phyloP scores from a whole-genome alignment of 2,797 vertebrate species.

The Otolemur crassicaudatus region DNA sequence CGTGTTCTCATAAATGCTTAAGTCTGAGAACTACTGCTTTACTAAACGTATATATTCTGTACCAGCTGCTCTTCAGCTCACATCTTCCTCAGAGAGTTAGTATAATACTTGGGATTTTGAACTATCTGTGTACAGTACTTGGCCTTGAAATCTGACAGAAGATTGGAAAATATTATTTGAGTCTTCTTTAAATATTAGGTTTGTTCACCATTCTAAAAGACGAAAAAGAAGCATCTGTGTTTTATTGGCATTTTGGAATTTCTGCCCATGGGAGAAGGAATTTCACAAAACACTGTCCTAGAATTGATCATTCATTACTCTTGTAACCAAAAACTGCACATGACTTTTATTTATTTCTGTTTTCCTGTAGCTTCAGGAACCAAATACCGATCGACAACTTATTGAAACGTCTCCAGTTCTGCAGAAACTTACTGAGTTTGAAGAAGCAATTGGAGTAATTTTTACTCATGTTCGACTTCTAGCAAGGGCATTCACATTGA shows the following conservation, averaged over 20 bases:
- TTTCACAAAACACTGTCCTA: slow-evolving; percentile 58
- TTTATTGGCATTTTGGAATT: slow-evolving; percentile 76
- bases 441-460: slow-evolving; percentile 95
- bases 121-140: slow-evolving; percentile 73
- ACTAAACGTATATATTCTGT: neutral
- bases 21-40: neutral
- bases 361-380: slow-evolving; percentile 94
- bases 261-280: slow-evolving; percentile 49
- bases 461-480: slow-evolving; percentile 97
- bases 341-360: slow-evolving; percentile 62
- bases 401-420: slow-evolving; percentile 98
- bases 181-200: slow-evolving; percentile 79
- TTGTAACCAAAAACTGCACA: slow-evolving; percentile 35
- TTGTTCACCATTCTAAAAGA: slow-evolving; percentile 77
- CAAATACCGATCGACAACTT: slow-evolving; percentile 96
- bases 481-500: slow-evolving; percentile 96
- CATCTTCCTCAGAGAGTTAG: slow-evolving; percentile 58
- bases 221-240: slow-evolving; percentile 46
- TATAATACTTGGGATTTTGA: slow-evolving; percentile 67
- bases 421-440: slow-evolving; percentile 96
- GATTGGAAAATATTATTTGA: slow-evolving; percentile 78
- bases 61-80: slow-evolving; percentile 29
- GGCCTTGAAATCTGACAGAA: slow-evolving; percentile 74
- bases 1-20: neutral
- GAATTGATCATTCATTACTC: slow-evolving; percentile 69